Percentiles rank a stretch among this genome's conserved stretches.
Conservation (phyloP, 2,113 vertebrate genomes). For the Chloebia gouldiae region DNA sequence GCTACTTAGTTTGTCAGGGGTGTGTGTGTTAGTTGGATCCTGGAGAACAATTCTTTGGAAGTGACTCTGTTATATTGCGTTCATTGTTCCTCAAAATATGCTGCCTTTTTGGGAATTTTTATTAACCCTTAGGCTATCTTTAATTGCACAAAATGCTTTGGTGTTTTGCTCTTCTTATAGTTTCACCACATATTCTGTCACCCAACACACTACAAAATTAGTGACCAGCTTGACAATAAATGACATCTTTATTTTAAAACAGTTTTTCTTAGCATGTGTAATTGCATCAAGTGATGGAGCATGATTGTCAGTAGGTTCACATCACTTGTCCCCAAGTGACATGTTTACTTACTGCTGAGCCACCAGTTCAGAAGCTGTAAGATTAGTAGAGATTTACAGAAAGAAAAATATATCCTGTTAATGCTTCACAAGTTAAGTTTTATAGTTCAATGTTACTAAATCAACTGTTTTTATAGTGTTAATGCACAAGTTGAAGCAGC, state of each 20-base stretch:
- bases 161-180: neutral
- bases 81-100: neutral
- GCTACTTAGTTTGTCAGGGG: neutral
- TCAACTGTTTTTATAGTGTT: neutral
- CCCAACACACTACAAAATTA: neutral
- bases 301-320: neutral
- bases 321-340: neutral
- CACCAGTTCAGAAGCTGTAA: neutral
- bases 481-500: neutral
- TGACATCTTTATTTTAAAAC: neutral
- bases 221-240: neutral
- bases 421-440: neutral
- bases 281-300: neutral
- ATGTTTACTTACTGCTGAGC: slow-evolving; percentile 9
- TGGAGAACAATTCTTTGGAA: neutral
- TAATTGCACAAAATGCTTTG: neutral
- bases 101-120: neutral
- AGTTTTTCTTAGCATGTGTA: neutral
- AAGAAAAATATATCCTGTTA: slow-evolving; percentile 2
- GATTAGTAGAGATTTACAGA: slow-evolving; percentile 1
- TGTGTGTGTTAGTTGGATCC: neutral
- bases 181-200: neutral
- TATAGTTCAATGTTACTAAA: neutral
- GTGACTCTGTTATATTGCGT: neutral
- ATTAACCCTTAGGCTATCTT: neutral